Percentiles rank a stretch among this genome's conserved stretches.
Conservation (phyloP, 2,888 invertebrate species). For the Macaria notata region DNA sequence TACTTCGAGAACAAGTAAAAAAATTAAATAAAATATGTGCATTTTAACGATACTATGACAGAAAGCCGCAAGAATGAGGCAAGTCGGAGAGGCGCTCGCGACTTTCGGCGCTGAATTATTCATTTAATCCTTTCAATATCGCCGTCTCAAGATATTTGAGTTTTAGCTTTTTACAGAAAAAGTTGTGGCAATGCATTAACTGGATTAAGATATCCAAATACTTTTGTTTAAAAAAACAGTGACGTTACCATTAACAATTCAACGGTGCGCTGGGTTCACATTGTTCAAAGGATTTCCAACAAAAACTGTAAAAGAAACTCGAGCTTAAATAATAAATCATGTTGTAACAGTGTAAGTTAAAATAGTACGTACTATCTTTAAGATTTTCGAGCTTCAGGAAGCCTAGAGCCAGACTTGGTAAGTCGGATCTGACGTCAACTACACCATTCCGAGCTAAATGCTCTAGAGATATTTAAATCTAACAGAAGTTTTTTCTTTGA, state of each 20-base stretch:
- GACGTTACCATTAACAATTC: too few relatives aligned
- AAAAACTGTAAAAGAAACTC: too few relatives aligned
- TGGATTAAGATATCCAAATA: constrained; percentile 8
- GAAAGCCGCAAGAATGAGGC: constrained; percentile 54
- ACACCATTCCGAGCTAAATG: constrained; percentile 51
- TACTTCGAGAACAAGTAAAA: constrained; percentile 41
- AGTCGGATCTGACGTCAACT: constrained; percentile 43
- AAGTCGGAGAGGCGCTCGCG: constrained; percentile 54
- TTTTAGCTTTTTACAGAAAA: constrained; percentile 49
- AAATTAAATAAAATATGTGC: constrained; percentile 60
- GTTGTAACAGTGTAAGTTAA: too few relatives aligned
- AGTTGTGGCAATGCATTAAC: constrained; percentile 47
- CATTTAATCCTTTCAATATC: constrained; percentile 74
- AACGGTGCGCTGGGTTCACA: too few relatives aligned
- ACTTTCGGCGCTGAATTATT: constrained; percentile 68
- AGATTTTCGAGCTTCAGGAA: constrained; percentile 38
- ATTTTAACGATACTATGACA: constrained; percentile 63
- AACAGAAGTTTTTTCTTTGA: constrained; percentile 56
- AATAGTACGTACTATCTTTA: constrained; percentile 29
- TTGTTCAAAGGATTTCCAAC: too few relatives aligned
- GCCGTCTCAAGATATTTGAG: constrained; percentile 52
- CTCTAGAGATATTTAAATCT: constrained; percentile 68
- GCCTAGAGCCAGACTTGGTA: constrained; percentile 39
- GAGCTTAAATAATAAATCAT: too few relatives aligned
- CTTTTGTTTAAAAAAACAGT: neutral